A percentile compares a stretch with the other conserved stretches of the same genome.
Evolutionary conservation across 2,888 invertebrate genomes (phyloP).

Genomic region (Eupithecia abbreviata): DNA sequence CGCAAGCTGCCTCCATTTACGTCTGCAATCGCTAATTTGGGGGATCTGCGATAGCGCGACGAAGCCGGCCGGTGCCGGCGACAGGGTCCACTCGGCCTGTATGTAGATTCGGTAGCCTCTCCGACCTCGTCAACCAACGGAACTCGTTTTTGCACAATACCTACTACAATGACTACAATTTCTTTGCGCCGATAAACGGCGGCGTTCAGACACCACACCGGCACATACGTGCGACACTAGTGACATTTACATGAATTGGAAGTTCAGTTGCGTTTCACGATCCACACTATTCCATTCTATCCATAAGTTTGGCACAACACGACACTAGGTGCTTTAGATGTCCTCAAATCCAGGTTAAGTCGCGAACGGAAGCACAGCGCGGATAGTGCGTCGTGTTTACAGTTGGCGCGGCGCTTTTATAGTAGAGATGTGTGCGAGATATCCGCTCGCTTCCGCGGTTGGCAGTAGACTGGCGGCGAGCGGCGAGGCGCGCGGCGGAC

Average conservation of each 20-base stretch:
- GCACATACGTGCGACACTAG: slow-evolving; percentile 66
- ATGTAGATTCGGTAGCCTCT: slow-evolving; percentile 69
- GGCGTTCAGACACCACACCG: slow-evolving; percentile 72
- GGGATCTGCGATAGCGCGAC: slow-evolving; percentile 58
- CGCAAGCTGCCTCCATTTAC: slow-evolving; percentile 56
- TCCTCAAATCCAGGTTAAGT: slow-evolving; percentile 71
- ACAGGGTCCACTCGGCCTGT: slow-evolving; percentile 42
- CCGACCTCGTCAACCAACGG: slow-evolving; percentile 60
- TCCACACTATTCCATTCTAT: slow-evolving; percentile 63
- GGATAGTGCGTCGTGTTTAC: slow-evolving; percentile 81
- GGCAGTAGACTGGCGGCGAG: slow-evolving; percentile 73
- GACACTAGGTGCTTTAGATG: slow-evolving; percentile 64
- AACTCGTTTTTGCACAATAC: slow-evolving; percentile 75
- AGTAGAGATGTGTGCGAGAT: slow-evolving; percentile 46
- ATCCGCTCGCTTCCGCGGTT: slow-evolving; percentile 68
- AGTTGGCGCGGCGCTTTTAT: slow-evolving; percentile 74
- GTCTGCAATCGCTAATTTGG: slow-evolving; percentile 61
- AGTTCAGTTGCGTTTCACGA: slow-evolving; percentile 67
- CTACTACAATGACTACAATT: slow-evolving; percentile 69
- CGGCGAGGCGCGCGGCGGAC: slow-evolving; percentile 49
- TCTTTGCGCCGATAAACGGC: slow-evolving; percentile 69
- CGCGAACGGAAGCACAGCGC: slow-evolving; percentile 75
- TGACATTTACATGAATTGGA: slow-evolving; percentile 76
- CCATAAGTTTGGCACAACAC: slow-evolving; percentile 78
- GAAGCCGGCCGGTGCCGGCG: slow-evolving; percentile 66